These are phyloP conservation scores for Atta texana DNA, from an alignment of 1,140 invertebrate genomes.

Conservation along the genomic window DNA sequence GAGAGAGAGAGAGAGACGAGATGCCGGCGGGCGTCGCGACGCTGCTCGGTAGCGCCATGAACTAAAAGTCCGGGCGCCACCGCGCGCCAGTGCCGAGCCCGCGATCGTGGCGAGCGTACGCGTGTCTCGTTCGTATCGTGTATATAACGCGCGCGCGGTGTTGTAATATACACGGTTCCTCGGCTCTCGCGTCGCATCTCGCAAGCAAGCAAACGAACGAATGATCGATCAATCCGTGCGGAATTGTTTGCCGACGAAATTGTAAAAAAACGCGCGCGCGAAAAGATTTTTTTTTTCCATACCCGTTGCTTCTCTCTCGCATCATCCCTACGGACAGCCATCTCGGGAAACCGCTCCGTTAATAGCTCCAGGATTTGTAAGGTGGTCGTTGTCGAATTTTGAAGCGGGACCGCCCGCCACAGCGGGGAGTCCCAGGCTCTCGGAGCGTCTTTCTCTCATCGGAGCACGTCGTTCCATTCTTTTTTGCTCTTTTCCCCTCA, in stretches of 20 bases:
- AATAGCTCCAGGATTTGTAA: constrained; percentile 24
- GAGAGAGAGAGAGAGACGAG: background rate
- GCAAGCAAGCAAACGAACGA: constrained; percentile 13
- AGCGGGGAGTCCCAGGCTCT: constrained; percentile 9
- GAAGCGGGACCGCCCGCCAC: background rate
- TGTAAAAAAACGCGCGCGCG: background rate
- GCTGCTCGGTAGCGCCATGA: constrained; percentile 84
- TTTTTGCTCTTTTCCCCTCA: background rate
- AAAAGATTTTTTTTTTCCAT: background rate
- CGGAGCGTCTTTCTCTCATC: constrained; percentile 20
- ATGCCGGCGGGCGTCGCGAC: constrained; percentile 81
- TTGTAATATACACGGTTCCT: background rate
- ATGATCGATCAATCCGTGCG: background rate
- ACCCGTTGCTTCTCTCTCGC: background rate
- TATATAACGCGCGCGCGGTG: constrained; percentile 27
- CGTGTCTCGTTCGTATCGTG: constrained; percentile 70
- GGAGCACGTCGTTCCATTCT: background rate
- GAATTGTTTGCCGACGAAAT: background rate
- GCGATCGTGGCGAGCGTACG: constrained; percentile 85
- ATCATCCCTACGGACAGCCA: background rate
- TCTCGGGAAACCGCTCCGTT: background rate
- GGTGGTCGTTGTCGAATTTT: constrained; percentile 45
- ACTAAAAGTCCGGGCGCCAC: constrained; percentile 83
- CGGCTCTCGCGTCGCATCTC: background rate
- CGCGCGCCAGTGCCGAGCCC: constrained; percentile 84